These are phyloP conservation scores for Gymnopithys bicolor DNA, from an alignment of 2,797 vertebrate genomes.

Conservation along the genomic window DNA sequence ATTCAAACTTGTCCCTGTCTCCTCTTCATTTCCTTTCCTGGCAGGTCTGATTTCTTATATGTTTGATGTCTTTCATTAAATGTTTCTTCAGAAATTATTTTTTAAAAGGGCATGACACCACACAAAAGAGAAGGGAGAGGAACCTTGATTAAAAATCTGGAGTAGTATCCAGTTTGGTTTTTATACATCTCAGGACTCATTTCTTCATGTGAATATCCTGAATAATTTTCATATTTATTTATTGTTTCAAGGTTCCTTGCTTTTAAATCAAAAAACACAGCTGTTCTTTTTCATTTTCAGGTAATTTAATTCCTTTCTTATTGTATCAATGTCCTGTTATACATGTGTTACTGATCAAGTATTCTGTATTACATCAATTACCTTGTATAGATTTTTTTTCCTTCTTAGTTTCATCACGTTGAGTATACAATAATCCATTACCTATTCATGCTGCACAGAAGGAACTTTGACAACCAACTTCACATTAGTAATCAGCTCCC, in stretches of 20 bases:
- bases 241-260: background rate
- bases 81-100: conserved; percentile 26
- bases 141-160: background rate
- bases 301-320: background rate
- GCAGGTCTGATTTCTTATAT: conserved; percentile 38
- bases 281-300: background rate
- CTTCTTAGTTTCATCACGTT: background rate
- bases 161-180: background rate
- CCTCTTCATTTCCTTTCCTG: conserved; percentile 39
- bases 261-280: conserved; percentile 1
- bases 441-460: background rate
- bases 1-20: conserved; percentile 26
- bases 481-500: background rate
- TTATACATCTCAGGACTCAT: background rate
- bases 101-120: background rate
- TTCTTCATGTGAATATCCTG: background rate
- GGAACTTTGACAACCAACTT: background rate
- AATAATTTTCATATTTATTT: background rate
- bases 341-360: background rate
- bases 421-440: background rate
- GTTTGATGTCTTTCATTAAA: conserved; percentile 37
- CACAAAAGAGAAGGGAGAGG: background rate
- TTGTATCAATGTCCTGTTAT: background rate
- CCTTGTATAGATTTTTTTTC: background rate
- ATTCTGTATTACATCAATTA: background rate